phyloP scores from a whole-genome alignment of 2,888 invertebrate species.

The Caenorhabditis sp. region DNA sequence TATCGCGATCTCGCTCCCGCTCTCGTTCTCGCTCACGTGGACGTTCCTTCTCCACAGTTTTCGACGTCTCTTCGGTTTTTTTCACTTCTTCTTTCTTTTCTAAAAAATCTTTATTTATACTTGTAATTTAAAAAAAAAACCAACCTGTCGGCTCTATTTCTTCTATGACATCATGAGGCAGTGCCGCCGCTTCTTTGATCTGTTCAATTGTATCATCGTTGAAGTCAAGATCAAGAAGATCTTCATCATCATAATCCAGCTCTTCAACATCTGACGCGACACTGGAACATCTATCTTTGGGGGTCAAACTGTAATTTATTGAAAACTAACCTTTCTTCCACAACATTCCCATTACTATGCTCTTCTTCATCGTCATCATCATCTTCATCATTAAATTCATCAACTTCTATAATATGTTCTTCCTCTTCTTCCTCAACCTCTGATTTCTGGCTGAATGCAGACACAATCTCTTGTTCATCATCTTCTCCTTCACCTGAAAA shows the following conservation, averaged over 20 bases:
- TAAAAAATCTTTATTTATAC: background rate
- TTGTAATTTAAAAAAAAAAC: background rate
- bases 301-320: no score
- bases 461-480: background rate
- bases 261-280: constrained; percentile 13
- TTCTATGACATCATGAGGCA: background rate
- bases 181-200: constrained; percentile 4
- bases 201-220: constrained; percentile 39
- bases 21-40: no score
- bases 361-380: constrained; percentile 8
- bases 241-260: constrained; percentile 33
- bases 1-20: background rate
- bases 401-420: background rate
- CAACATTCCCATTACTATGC: background rate
- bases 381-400: constrained; percentile 4
- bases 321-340: background rate
- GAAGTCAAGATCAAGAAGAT: constrained; percentile 40
- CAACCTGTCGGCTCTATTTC: constrained; percentile 6
- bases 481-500: constrained; percentile 11
- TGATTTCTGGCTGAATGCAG: no score
- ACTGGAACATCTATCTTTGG: background rate
- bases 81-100: background rate
- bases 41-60: background rate
- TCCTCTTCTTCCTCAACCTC: background rate
- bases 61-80: background rate